phyloP scores from a whole-genome alignment of 2,113 vertebrate genomes.

The Neomonachus schauinslandi region DNA sequence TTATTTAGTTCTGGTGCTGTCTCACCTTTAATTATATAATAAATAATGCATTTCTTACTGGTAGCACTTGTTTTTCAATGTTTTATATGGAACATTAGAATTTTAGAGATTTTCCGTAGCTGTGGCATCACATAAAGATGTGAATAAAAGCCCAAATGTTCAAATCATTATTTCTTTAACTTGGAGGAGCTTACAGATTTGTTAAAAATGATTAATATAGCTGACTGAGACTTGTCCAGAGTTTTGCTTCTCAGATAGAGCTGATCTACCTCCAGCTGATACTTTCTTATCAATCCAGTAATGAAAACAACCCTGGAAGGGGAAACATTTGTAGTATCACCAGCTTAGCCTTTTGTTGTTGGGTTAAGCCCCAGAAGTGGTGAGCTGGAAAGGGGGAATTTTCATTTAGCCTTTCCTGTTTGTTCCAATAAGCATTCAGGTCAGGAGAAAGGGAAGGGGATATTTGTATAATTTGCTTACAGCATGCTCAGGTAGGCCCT shows the following conservation, averaged over 20 bases:
- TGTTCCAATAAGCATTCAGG: neutral
- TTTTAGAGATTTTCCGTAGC: constrained; percentile 16
- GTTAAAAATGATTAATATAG: neutral
- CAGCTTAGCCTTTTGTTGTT: neutral
- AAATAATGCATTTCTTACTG: constrained; percentile 68
- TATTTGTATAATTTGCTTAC: neutral
- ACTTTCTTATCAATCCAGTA: too few relatives aligned
- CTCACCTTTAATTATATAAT: constrained; percentile 65
- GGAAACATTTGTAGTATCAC: neutral
- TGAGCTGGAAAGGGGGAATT: neutral
- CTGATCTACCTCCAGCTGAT: neutral
- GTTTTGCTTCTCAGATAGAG: neutral
- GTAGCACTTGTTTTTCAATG: constrained; percentile 39
- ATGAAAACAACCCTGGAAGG: neutral
- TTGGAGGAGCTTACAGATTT: neutral
- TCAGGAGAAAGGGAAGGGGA: neutral
- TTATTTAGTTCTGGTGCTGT: constrained; percentile 47
- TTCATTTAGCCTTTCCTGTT: neutral
- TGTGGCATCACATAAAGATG: neutral
- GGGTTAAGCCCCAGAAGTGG: neutral
- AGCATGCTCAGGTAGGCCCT: neutral
- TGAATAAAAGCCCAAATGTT: neutral
- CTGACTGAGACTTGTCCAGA: neutral
- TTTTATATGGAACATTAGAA: constrained; percentile 32
- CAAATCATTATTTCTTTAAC: neutral